Percentiles rank a stretch among this genome's conserved stretches.
Conservation (phyloP, 1,140 invertebrate species). For the Pteromalus puparum region DNA sequence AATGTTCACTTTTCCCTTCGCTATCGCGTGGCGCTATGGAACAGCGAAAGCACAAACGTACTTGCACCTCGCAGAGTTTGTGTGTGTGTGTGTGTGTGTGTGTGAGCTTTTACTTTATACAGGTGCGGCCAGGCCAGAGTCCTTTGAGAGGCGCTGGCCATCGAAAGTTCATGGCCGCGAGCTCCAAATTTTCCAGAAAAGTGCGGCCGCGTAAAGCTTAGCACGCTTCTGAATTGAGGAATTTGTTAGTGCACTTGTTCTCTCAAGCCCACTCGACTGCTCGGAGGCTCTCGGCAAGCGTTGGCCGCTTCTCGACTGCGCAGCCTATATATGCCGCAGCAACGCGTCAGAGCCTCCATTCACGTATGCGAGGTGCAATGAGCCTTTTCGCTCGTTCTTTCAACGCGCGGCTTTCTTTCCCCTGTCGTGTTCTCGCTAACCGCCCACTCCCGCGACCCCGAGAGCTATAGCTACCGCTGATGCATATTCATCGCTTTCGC, state of each 20-base stretch:
- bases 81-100: no score
- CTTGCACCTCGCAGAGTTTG: no score
- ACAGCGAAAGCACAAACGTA: neutral
- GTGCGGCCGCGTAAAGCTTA: neutral
- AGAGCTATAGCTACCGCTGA: neutral
- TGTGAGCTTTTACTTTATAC: neutral
- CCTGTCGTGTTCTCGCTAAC: neutral
- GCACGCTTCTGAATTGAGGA: neutral
- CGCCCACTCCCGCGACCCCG: neutral
- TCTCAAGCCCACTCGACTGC: neutral
- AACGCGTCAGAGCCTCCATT: neutral
- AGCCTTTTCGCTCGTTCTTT: neutral
- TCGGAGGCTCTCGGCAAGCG: neutral
- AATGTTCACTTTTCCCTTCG: no score
- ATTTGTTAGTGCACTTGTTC: conserved; percentile 3
- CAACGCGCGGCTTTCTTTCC: neutral
- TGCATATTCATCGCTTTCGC: conserved; percentile 1
- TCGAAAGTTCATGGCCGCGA: neutral
- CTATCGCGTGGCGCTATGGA: no score
- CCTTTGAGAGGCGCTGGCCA: neutral
- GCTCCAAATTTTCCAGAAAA: neutral
- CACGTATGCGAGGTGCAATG: neutral
- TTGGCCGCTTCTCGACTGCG: neutral
- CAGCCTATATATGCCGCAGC: no score
- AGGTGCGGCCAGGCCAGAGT: neutral